These are phyloP conservation scores for Ericerus pela DNA, from an alignment of 1,140 invertebrate species.

Conservation along the genomic window DNA sequence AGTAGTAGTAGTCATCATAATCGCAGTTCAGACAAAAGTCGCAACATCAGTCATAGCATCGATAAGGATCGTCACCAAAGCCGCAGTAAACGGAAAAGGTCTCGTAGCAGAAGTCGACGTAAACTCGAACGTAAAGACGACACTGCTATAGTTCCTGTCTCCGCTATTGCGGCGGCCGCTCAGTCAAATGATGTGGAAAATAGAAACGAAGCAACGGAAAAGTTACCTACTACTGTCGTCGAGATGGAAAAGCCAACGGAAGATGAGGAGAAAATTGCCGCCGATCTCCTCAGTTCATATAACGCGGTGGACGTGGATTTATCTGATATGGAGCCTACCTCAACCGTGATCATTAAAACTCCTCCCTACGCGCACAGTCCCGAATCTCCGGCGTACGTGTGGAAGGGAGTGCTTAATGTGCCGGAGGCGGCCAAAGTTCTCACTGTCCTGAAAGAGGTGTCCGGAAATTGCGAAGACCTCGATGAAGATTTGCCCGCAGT, in stretches of 20 bases:
- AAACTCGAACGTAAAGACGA: neutral
- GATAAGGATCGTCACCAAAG: slow-evolving; percentile 23
- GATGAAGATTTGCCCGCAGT: slow-evolving; percentile 58
- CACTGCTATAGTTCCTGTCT: neutral
- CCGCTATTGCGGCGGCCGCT: no score
- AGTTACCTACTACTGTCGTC: neutral
- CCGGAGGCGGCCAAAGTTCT: slow-evolving; percentile 79
- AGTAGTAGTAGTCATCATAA: slow-evolving; percentile 16
- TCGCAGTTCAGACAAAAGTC: slow-evolving; percentile 25
- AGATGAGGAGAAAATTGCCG: slow-evolving; percentile 20
- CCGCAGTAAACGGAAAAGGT: slow-evolving; percentile 20
- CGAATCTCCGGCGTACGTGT: slow-evolving; percentile 40
- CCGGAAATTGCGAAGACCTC: slow-evolving; percentile 50
- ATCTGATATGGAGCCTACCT: slow-evolving; percentile 39
- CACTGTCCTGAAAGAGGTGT: slow-evolving; percentile 64
- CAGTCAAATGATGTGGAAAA: no score
- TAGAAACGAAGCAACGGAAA: neutral
- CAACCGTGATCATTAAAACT: slow-evolving; percentile 41
- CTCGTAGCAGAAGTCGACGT: slow-evolving; percentile 19
- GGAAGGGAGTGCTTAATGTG: slow-evolving; percentile 80
- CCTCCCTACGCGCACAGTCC: slow-evolving; percentile 32
- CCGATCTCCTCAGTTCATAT: neutral
- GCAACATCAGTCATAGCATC: slow-evolving; percentile 27
- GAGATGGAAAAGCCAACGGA: slow-evolving; percentile 3
- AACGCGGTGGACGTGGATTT: slow-evolving; percentile 30